Evolutionary conservation across 2,888 invertebrate species (phyloP), one percentile per base, ranked within the genome.

Genomic region (Rhamnusium bicolor): DNA sequence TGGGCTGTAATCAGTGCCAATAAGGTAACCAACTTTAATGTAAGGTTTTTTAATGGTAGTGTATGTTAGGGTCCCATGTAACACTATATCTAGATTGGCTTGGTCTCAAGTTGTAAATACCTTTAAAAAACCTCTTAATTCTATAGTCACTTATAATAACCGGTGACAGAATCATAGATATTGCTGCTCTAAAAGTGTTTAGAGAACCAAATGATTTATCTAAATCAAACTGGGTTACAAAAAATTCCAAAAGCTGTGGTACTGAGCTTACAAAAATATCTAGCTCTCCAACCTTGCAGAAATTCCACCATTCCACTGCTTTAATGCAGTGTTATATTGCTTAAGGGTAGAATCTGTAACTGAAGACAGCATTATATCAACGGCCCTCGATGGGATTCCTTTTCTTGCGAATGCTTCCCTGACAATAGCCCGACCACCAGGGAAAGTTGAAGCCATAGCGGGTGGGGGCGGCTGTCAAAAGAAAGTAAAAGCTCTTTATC

Each of bases 1-100:
- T 68, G 67, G 1, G 58, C 71, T 49, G 72, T 53, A 40, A 66
- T 29, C 0, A 71, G 29, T n/a, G 24, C 53, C 14, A 71, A 21
- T n/a, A 71, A 46, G 0, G 65, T 65, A 14, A 66, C 7, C 18
- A 18, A 19, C 27, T 53, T 21, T 18, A 18, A 27, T 12, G 14
- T 14, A 18, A 66, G 4, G 66, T 53, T 53, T 65, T 65, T 47
- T 10, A 47, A 47, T 47, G 47, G 12, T 47, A 47, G 5, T 5
- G n/a, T 47, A 14, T 47, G 12, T 7, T 67, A 7, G 68, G 68
- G 12, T 68, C 58, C 47, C 47, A 68, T 1, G 58, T 58, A 24
- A 10, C 54, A n/a, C 47, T 24, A 12, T 68, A 68, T 24, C 29
- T 54, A 3, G 58, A 58, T 19, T 16, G 12, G 14, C 8, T 21